Evolutionary conservation across 2,888 invertebrate genomes (phyloP).

Genomic region (Sicus ferrugineus): DNA sequence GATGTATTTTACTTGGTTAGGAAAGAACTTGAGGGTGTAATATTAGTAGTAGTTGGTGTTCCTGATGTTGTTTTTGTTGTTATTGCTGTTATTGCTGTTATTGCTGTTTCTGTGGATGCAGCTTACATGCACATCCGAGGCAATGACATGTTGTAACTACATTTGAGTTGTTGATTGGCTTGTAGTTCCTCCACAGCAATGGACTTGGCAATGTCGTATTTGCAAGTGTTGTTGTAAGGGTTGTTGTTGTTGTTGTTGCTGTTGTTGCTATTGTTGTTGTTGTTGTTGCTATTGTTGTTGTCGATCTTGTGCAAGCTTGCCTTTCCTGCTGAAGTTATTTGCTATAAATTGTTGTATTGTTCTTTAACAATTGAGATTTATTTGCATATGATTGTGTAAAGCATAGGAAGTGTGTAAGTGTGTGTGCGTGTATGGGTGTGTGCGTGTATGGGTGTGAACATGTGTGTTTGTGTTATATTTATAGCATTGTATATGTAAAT

Average conservation of each 20-base stretch:
- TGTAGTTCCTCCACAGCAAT: no score
- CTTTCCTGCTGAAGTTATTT: not conserved
- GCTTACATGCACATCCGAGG: not conserved
- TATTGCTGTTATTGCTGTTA: not conserved
- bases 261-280: no score
- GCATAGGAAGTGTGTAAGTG: not conserved
- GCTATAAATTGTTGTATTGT: constrained; percentile 9
- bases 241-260: no score
- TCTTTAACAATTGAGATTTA: constrained; percentile 7
- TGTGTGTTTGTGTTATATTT: constrained; percentile 7
- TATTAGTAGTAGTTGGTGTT: not conserved
- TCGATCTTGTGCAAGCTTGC: not conserved
- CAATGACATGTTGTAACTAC: no score
- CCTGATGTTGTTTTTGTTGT: not conserved
- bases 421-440: not conserved
- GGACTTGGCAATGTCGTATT: no score
- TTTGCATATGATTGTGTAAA: not conserved
- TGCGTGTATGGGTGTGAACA: constrained; percentile 13
- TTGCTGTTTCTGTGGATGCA: not conserved
- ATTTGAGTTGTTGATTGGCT: no score
- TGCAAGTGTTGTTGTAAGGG: no score
- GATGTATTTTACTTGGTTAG: not conserved
- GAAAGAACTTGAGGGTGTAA: not conserved
- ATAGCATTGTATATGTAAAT: not conserved
- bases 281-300: no score